phyloP scores from a whole-genome alignment of 2,888 invertebrate species.

The Cataglyphis altisquamis region DNA sequence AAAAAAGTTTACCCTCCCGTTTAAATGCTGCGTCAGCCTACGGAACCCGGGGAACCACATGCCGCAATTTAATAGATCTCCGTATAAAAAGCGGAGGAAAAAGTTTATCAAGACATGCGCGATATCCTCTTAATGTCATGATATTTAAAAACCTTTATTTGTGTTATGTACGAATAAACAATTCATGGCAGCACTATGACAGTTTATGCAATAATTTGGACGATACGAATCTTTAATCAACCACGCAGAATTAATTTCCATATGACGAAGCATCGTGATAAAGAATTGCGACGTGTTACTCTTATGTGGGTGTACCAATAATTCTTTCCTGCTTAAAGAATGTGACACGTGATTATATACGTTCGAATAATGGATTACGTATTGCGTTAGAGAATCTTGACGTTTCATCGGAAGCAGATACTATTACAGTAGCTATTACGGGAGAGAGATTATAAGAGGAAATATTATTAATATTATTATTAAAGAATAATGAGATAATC shows the following conservation, averaged over 20 bases:
- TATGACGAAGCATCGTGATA: background rate
- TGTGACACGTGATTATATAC: background rate
- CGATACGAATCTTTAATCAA: background rate
- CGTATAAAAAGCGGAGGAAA: background rate
- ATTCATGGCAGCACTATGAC: background rate
- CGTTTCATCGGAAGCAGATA: background rate
- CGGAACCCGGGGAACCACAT: no score
- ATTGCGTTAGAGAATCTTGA: background rate
- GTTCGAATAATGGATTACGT: slow-evolving; percentile 2
- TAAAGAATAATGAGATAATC: slow-evolving; percentile 37
- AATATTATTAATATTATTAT: slow-evolving; percentile 36
- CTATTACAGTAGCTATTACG: background rate
- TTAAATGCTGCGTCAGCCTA: background rate
- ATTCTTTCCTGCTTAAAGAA: slow-evolving; percentile 9
- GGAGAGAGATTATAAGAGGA: background rate
- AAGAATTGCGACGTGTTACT: background rate
- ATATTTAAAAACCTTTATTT: background rate
- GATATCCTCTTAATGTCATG: background rate
- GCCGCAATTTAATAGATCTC: slow-evolving; percentile 18
- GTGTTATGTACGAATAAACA: background rate
- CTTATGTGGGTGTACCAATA: slow-evolving; percentile 16
- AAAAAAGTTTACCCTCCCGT: background rate
- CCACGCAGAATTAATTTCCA: slow-evolving; percentile 8
- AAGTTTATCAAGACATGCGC: background rate
- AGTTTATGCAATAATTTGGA: background rate